These are phyloP conservation scores for Phyllopteryx taeniolatus DNA, from an alignment of 2,113 vertebrate species.

Conservation along the genomic window DNA sequence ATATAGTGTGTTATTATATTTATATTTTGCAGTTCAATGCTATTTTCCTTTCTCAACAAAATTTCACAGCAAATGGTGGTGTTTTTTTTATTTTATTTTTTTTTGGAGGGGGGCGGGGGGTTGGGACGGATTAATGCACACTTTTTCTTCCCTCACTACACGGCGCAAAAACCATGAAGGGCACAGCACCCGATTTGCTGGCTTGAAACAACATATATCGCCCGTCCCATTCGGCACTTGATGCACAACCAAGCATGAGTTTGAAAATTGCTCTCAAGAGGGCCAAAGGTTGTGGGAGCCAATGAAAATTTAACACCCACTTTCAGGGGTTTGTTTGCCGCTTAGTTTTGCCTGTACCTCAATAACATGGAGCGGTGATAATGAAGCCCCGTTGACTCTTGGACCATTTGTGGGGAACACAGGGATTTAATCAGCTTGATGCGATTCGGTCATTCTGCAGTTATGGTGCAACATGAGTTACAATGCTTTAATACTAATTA, in stretches of 20 bases:
- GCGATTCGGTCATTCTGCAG: background rate
- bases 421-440: constrained; percentile 2
- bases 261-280: constrained; percentile 55
- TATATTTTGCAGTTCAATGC: too few relatives aligned
- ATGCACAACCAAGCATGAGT: constrained; percentile 59
- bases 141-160: background rate
- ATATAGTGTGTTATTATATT: too few relatives aligned
- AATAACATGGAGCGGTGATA: background rate
- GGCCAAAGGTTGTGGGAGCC: constrained; percentile 54
- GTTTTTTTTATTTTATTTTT: too few relatives aligned
- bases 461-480: background rate
- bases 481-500: background rate
- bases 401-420: background rate
- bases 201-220: constrained; percentile 24
- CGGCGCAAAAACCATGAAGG: constrained; percentile 5
- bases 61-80: too few relatives aligned
- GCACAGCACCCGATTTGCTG: constrained; percentile 11
- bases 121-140: too few relatives aligned
- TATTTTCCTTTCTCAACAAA: too few relatives aligned
- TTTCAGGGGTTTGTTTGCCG: constrained; percentile 44
- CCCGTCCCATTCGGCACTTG: constrained; percentile 46
- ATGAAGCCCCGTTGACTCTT: background rate
- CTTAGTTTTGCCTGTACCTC: constrained; percentile 2
- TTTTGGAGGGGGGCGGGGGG: too few relatives aligned
- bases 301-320: constrained; percentile 45